These are phyloP conservation scores for Fregata magnificens DNA, from an alignment of 2,113 vertebrate genomes.

Conservation along the genomic window DNA sequence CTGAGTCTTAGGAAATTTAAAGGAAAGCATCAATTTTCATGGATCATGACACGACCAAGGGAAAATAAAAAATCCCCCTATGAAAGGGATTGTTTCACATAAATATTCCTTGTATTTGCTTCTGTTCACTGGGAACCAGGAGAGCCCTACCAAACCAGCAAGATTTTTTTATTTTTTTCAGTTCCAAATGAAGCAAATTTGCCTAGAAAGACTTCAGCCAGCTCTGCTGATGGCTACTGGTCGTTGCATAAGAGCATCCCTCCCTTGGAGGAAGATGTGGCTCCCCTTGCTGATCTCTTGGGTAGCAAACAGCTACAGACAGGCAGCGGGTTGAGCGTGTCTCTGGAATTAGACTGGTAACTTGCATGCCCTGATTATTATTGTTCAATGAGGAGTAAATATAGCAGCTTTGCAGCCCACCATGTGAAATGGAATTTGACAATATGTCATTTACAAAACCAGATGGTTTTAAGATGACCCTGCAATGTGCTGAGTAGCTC, in stretches of 20 bases:
- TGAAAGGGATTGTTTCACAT: neutral
- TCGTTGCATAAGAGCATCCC: neutral
- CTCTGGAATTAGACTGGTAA: neutral
- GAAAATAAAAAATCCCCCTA: neutral
- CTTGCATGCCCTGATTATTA: neutral
- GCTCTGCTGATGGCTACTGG: neutral
- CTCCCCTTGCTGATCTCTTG: neutral
- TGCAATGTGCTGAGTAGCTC: neutral
- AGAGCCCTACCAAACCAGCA: neutral
- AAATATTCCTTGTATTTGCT: neutral
- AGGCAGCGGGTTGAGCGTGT: neutral
- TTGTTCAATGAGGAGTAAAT: neutral
- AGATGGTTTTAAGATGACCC: neutral
- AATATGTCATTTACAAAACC: neutral
- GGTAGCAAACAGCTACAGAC: fast-evolving
- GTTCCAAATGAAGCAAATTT: neutral
- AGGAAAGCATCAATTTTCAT: neutral
- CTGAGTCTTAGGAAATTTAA: neutral
- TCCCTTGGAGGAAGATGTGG: neutral
- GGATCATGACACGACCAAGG: neutral
- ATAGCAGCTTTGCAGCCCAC: neutral
- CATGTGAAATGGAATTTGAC: neutral
- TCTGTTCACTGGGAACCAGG: neutral
- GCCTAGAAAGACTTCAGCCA: neutral
- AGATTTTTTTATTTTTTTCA: no score